Conservation (phyloP, 2,797 vertebrate genomes). For the Gila robusta region DNA sequence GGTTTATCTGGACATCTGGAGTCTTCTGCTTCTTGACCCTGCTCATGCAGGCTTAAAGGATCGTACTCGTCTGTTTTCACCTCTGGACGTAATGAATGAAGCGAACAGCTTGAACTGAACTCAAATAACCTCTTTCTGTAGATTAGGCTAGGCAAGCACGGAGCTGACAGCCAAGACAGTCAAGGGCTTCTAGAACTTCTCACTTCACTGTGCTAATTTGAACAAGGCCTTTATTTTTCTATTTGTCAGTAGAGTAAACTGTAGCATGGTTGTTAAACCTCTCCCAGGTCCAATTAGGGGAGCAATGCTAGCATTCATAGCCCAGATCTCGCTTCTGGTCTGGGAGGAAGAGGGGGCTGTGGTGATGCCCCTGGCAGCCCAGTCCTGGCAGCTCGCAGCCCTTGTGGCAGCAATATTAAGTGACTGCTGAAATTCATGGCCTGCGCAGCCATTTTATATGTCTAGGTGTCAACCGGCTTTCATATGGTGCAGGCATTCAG, state of each 20-base stretch:
- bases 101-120: conserved; percentile 76
- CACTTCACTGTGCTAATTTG: conserved; percentile 92
- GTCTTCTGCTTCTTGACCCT: conserved; percentile 44
- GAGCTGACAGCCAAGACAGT: conserved; percentile 63
- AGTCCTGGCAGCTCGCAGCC: conserved; percentile 82
- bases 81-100: conserved; percentile 35
- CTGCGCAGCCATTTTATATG: conserved; percentile 85
- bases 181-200: conserved; percentile 80
- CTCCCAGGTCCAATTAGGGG: conserved; percentile 92
- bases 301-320: conserved; percentile 95
- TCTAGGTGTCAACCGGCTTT: conserved; percentile 89
- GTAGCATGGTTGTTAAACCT: conserved; percentile 93
- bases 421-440: conserved; percentile 90
- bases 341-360: conserved; percentile 68
- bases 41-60: conserved; percentile 44
- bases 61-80: conserved; percentile 35
- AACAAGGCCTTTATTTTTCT: conserved; percentile 96
- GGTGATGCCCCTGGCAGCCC: conserved; percentile 84
- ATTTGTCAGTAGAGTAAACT: conserved; percentile 90
- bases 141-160: conserved; percentile 80
- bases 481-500: conserved; percentile 65
- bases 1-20: conserved; percentile 48
- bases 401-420: conserved; percentile 88
- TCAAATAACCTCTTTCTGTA: conserved; percentile 89
- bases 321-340: conserved; percentile 74